phyloP scores from a whole-genome alignment of 2,888 invertebrate genomes.

The Zonitis immaculata region DNA sequence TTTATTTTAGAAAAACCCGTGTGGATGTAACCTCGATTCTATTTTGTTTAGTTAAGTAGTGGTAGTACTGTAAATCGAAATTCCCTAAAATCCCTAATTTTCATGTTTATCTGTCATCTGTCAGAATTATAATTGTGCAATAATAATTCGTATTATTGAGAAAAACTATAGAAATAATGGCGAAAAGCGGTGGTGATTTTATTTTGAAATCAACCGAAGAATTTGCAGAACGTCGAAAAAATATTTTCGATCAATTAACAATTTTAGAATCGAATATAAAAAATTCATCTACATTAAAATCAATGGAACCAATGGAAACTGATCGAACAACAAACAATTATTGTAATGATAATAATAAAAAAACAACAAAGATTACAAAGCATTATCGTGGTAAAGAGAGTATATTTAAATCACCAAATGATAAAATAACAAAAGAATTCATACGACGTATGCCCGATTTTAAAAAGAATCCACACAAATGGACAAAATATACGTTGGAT shows the following conservation, averaged over 20 bases:
- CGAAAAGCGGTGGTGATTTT: slow-evolving; percentile 1
- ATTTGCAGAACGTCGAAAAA: slow-evolving; percentile 59
- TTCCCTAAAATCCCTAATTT: too few relatives aligned
- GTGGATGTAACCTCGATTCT: too few relatives aligned
- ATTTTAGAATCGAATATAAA: slow-evolving; percentile 51
- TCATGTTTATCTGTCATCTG: neutral
- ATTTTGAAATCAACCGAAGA: slow-evolving; percentile 31
- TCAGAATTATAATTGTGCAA: neutral
- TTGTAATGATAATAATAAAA: slow-evolving; percentile 22
- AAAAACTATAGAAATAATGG: neutral
- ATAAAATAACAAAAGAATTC: slow-evolving; percentile 52
- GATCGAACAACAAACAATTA: slow-evolving; percentile 17
- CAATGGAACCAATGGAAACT: slow-evolving; percentile 25
- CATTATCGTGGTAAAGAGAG: slow-evolving; percentile 69
- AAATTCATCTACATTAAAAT: slow-evolving; percentile 12
- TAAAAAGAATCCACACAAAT: slow-evolving; percentile 73
- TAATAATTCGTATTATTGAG: neutral
- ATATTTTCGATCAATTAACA: slow-evolving; percentile 64
- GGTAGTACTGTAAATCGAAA: too few relatives aligned
- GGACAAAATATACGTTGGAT: slow-evolving; percentile 73
- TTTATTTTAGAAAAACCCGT: too few relatives aligned
- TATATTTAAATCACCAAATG: slow-evolving; percentile 71
- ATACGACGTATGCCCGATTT: slow-evolving; percentile 52
- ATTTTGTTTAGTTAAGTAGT: too few relatives aligned
- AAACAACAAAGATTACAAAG: slow-evolving; percentile 52